These are phyloP conservation scores for Polyommatus icarus DNA, from an alignment of 2,888 invertebrate species.

Conservation along the genomic window DNA sequence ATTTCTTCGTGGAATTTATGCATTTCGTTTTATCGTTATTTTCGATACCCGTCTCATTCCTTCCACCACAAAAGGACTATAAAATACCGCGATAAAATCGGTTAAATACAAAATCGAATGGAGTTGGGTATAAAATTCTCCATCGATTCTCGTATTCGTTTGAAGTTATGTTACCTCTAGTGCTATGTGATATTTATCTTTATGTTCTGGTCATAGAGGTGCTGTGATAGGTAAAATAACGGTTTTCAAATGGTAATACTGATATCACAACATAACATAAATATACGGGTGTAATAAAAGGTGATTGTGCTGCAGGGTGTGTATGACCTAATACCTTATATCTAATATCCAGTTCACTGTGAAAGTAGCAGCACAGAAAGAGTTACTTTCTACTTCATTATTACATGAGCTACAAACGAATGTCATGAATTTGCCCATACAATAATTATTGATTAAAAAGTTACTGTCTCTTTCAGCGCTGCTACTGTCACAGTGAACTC, in stretches of 20 bases:
- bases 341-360: too few relatives aligned
- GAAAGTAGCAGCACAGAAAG: too few relatives aligned
- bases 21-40: neutral
- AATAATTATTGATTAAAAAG: too few relatives aligned
- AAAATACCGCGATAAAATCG: slow-evolving; percentile 12
- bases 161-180: neutral
- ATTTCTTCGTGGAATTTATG: neutral
- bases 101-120: neutral
- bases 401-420: too few relatives aligned
- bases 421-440: too few relatives aligned
- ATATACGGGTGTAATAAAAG: too few relatives aligned
- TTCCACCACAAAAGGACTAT: neutral
- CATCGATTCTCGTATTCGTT: neutral
- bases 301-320: too few relatives aligned
- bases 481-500: too few relatives aligned
- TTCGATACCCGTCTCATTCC: neutral
- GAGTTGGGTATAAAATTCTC: neutral
- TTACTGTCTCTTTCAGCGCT: too few relatives aligned
- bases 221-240: neutral
- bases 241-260: neutral
- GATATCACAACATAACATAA: too few relatives aligned
- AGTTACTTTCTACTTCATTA: too few relatives aligned
- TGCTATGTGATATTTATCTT: neutral
- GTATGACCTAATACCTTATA: too few relatives aligned
- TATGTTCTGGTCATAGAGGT: neutral